Conservation (phyloP, 2,797 vertebrate genomes). For the Eleutherodactylus coqui region DNA sequence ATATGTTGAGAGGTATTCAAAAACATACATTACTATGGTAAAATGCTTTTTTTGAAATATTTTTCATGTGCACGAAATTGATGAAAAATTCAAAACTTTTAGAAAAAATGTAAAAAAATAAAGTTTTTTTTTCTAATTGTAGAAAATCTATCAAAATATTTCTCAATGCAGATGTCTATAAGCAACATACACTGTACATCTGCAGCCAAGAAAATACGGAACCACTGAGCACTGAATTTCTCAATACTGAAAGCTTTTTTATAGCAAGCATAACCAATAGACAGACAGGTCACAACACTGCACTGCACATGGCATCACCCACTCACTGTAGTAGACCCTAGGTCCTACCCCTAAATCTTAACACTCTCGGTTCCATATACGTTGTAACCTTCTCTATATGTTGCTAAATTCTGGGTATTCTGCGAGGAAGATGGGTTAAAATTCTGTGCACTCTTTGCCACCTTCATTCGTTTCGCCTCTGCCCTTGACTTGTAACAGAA, state of each 20-base stretch:
- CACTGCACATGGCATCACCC: conserved; percentile 84
- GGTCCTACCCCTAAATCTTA: conserved; percentile 99
- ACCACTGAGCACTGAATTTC: conserved; percentile 81
- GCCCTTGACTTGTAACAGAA: conserved; percentile 99
- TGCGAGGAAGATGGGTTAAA: conserved; percentile 99
- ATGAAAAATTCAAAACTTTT: background rate
- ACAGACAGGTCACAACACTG: conserved; percentile 88
- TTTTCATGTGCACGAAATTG: background rate
- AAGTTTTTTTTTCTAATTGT: conserved; percentile 1
- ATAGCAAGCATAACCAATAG: conserved; percentile 86
- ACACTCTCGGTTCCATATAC: conserved; percentile 99
- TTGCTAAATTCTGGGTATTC: conserved; percentile 99
- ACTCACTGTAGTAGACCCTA: conserved; percentile 91
- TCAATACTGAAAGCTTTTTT: conserved; percentile 79
- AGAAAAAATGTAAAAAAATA: conserved; percentile 14
- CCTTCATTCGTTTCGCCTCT: conserved; percentile 99
- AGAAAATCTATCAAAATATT: conserved; percentile 61
- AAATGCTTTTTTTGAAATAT: background rate
- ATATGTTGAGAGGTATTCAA: too few relatives aligned
- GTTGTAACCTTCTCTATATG: conserved; percentile 99
- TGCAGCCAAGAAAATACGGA: conserved; percentile 89
- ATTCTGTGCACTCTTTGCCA: conserved; percentile 94
- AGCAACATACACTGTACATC: conserved; percentile 83
- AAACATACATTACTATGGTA: background rate
- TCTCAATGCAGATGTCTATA: conserved; percentile 93